Evolutionary conservation across 2,113 vertebrate species (phyloP), one percentile per base, ranked within the genome.

Genomic region (Pteropus alecto): DNA sequence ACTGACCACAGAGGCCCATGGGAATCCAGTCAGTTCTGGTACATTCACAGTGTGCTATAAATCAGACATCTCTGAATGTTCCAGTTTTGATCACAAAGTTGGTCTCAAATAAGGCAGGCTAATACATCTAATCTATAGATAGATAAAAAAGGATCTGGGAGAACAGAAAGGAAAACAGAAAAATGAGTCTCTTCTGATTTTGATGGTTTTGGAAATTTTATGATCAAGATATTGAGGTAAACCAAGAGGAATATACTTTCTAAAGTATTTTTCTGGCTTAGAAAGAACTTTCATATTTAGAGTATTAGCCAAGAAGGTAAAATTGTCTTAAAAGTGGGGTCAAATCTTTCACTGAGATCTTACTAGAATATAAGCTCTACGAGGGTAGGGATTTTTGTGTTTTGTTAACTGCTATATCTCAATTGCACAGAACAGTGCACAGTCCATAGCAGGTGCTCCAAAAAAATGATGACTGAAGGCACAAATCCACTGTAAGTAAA

Each of bases 31-130:
- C 61, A 82, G 22, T 92, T 82, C 61, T 82, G 61, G 10, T 79
- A 33, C 71, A 90, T 48, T 89, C 51, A 95, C 6, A 76, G 35
- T 48, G 18, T 94, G 38, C 54, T 76, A 22, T 60, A 48, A 41
- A 56, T 54, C 84, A 92, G 79, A 92, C 28, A 67, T 90, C 92
- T 95, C 76, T 76, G 71, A 95, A 95, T 94, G 87, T 77, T 74
- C 46, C 85, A 46, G 78, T 93, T 97, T 97, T 95, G 84, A 87
- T 68, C 41, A 94, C 88, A 90, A 93, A 96, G 48, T 96, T 92
- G 63, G 26, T 79, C 68, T 93, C 61, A 94, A 87, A 90, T 14
- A 78, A 91, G 65, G 67, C 24, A 89, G 56, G 65, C 4, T 74
- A 88, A 46, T 61, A 91, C 16, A 70, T 5, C 24, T 92, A 93